A percentile compares a stretch with the other conserved stretches of the same genome.
Evolutionary conservation across 1,140 invertebrate species (phyloP).

Genomic region (Philotrypesis tridentata): DNA sequence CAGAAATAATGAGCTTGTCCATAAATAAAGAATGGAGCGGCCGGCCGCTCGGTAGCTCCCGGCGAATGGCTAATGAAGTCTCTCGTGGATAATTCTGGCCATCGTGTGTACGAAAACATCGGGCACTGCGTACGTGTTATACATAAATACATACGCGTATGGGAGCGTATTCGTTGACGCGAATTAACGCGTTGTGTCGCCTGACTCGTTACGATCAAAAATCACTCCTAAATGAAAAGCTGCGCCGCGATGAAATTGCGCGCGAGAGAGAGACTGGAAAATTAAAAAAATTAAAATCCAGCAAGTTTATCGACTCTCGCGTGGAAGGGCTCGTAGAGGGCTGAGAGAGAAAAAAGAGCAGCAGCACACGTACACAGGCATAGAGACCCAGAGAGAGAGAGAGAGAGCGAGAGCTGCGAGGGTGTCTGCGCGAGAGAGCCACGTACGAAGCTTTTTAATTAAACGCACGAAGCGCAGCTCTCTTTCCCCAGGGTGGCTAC

Average conservation of each 20-base stretch:
- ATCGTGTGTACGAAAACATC: slow-evolving; percentile 63
- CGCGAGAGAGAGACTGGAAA: slow-evolving; percentile 24
- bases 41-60: slow-evolving; percentile 57
- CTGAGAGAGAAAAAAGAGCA: too few species aligned
- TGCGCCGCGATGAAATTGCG: slow-evolving; percentile 2
- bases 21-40: slow-evolving; percentile 71
- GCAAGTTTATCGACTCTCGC: slow-evolving; percentile 40
- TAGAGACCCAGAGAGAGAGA: background rate
- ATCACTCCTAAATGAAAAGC: background rate
- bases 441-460: slow-evolving; percentile 71
- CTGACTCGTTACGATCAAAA: background rate
- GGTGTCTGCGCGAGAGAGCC: slow-evolving; percentile 6
- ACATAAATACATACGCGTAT: too few species aligned
- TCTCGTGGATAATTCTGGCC: slow-evolving; percentile 70
- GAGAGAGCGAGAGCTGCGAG: background rate
- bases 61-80: slow-evolving; percentile 71
- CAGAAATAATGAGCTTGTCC: slow-evolving; percentile 74
- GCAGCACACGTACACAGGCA: too few species aligned
- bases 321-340: too few species aligned
- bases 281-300: slow-evolving; percentile 47
- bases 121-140: background rate
- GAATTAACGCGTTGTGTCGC: too few species aligned
- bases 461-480: slow-evolving; percentile 61
- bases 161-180: too few species aligned
- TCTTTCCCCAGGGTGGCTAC: slow-evolving; percentile 15